Evolutionary conservation across 2,113 vertebrate genomes (phyloP).

Genomic region (Phylloscopus whistleri): DNA sequence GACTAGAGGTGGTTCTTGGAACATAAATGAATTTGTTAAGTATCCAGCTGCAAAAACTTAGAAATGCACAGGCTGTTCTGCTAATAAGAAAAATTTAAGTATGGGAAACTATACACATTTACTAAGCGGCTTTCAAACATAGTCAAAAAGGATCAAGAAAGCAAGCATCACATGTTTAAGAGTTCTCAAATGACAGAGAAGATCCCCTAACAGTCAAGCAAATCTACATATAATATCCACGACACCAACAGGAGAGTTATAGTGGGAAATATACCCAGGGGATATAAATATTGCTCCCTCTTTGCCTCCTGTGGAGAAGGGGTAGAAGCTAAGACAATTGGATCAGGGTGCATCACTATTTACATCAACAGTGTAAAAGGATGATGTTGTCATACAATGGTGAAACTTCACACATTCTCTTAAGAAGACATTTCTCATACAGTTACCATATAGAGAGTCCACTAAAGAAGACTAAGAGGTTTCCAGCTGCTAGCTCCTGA

Average conservation of each 20-base stretch:
- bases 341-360: not conserved
- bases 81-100: not conserved
- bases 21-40: not conserved
- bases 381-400: not conserved
- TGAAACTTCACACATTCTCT: not conserved
- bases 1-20: not conserved
- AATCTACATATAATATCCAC: not conserved
- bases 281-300: not conserved
- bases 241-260: not conserved
- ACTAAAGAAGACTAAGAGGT: not conserved
- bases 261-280: not conserved
- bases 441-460: not conserved
- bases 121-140: not conserved
- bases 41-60: not conserved
- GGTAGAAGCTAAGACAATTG: not conserved
- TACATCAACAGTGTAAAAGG: not conserved
- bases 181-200: not conserved
- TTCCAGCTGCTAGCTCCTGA: not conserved
- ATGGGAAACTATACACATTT: not conserved
- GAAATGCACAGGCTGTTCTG: not conserved
- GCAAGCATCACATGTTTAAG: not conserved
- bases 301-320: not conserved
- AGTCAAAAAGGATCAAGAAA: not conserved
- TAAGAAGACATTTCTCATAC: not conserved
- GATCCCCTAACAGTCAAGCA: not conserved